phyloP scores from a whole-genome alignment of 2,888 invertebrate species.

The Reticulitermes lucifugus region DNA sequence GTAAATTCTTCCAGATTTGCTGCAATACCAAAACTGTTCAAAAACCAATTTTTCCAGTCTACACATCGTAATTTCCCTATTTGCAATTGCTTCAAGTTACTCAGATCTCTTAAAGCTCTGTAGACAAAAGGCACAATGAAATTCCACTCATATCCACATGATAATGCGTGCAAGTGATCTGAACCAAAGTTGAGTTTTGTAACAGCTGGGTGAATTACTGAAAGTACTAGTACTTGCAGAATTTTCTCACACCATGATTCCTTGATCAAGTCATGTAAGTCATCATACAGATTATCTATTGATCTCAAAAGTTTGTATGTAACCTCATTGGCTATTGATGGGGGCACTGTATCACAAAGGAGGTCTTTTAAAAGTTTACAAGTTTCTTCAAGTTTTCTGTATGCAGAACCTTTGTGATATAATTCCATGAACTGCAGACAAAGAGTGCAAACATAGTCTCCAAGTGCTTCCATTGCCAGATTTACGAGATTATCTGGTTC shows the following conservation, averaged over 20 bases:
- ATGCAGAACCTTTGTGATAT: neutral
- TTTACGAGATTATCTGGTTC: neutral
- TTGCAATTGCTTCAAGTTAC: neutral
- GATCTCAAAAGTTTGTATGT: neutral
- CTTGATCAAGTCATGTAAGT: neutral
- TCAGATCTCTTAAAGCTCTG: neutral
- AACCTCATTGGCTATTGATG: neutral
- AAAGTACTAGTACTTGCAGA: neutral
- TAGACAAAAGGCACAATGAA: neutral
- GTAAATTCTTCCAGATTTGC: neutral
- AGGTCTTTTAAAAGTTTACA: neutral
- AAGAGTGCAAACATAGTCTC: neutral
- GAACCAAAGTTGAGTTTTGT: neutral
- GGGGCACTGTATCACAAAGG: neutral
- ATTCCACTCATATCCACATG: neutral
- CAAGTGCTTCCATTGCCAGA: slow-evolving; percentile 1
- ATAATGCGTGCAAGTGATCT: neutral
- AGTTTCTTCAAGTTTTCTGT: neutral
- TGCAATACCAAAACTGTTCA: neutral
- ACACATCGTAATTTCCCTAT: neutral
- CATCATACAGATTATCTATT: neutral
- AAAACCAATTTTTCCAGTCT: neutral
- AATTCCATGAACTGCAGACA: neutral
- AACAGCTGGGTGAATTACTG: neutral
- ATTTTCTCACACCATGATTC: neutral